Evolutionary conservation across 2,888 invertebrate genomes (phyloP).

Genomic region (Ectobius pallidus): DNA sequence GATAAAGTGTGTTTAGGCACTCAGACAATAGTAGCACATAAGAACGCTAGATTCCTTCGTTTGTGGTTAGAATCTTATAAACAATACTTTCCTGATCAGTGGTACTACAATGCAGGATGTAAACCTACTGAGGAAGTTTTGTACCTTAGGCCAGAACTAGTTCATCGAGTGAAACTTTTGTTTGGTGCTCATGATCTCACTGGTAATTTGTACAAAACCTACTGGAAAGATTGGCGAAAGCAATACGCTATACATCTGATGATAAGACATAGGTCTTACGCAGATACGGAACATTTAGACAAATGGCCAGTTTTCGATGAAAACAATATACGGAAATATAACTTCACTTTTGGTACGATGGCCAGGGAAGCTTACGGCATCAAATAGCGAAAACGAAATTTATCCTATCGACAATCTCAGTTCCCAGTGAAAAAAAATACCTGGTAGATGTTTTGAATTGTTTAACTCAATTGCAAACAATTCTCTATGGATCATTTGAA

Average conservation of each 20-base stretch:
- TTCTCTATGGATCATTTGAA: too few species aligned
- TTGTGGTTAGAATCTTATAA: slow-evolving; percentile 11
- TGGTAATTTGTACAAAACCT: background rate
- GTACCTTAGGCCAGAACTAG: slow-evolving; percentile 20
- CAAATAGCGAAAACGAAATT: too few species aligned
- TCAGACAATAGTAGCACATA: slow-evolving; percentile 1
- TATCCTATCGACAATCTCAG: too few species aligned
- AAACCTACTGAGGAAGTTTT: background rate
- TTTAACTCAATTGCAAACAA: too few species aligned
- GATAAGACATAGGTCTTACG: background rate
- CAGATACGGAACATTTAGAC: background rate
- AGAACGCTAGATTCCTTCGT: slow-evolving; percentile 3
- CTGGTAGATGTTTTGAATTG: too few species aligned
- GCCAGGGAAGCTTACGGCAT: background rate
- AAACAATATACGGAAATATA: background rate
- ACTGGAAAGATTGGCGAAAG: slow-evolving; percentile 4
- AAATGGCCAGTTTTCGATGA: background rate
- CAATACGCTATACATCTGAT: background rate
- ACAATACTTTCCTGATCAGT: slow-evolving; percentile 11
- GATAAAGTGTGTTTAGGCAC: background rate
- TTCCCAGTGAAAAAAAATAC: too few species aligned
- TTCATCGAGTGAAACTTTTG: background rate
- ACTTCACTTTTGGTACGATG: slow-evolving; percentile 11
- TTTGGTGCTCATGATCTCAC: slow-evolving; percentile 14
- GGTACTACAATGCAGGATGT: background rate